Evolutionary conservation across 2,113 vertebrate species (phyloP), one percentile per base, ranked within the genome.

Genomic region (Smithornis capensis): DNA sequence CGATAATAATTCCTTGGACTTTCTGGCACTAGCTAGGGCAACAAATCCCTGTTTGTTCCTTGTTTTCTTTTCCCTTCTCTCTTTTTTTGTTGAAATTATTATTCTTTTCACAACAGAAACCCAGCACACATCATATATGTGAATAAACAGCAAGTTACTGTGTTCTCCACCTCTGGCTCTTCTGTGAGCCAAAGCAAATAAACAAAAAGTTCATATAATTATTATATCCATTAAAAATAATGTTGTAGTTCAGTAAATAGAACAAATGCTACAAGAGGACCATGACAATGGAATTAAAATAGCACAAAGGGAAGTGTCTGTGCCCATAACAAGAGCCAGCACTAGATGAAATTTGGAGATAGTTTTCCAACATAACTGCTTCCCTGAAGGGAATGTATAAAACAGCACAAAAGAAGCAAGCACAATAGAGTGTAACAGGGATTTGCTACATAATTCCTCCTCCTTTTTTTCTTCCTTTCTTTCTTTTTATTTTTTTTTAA

Each of bases 301-400:
- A 95, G 75, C 95, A 93, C 95, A 91, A 91, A 94, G 79, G 62
- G 59, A 87, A 92, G 67, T 67, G 84, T 42, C 75, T 4, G 38
- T 83, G 75, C 82, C 84, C 27, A 2, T 70, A 80, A 90, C 79
- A 60, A 95, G 89, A 92, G 47, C 60, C 52, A 56, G 73, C 0
- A 0, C 73, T n/a, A 89, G 94, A 96, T 96, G 87, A 74, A 95
- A 95, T 91, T 77, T 44, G 69, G 85, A 80, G 94, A 94, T 92
- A 95, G 93, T 96, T 96, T 95, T 95, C 95, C 86, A 81, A 93
- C 87, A 44, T 44, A 83, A 86, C 85, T 50, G 80, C 93, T 89
- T 95, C 93, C 93, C 93, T 77, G 85, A 96, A 94, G 90, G 93
- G 93, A 93, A 74, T 18, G 40, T 62, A 27, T 73, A 55, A 92